A percentile compares a stretch with the other conserved stretches of the same genome.
These are phyloP conservation scores for Lepidocolaptes lacrymiger DNA, from an alignment of 2,797 vertebrate species.

Conservation along the genomic window DNA sequence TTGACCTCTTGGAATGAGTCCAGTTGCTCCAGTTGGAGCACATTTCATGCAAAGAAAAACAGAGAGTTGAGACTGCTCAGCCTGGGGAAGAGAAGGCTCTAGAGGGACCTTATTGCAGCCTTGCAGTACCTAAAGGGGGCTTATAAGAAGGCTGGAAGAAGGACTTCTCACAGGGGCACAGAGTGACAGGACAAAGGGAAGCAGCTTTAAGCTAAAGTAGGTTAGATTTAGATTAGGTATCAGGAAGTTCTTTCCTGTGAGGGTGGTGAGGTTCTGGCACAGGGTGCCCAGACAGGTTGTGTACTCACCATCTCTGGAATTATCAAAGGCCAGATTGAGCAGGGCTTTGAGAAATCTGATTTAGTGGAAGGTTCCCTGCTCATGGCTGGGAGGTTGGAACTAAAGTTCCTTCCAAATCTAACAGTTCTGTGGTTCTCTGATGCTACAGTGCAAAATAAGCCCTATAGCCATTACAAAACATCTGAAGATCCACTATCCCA, in stretches of 20 bases:
- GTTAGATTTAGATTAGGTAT: not conserved
- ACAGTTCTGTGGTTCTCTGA: not conserved
- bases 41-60: not conserved
- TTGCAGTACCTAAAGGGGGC: not conserved
- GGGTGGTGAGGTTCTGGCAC: not conserved
- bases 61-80: not conserved
- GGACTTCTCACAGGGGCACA: not conserved
- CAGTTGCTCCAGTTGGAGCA: not conserved
- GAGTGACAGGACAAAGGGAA: not conserved
- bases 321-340: not conserved
- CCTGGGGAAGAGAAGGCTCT: not conserved
- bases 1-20: not conserved
- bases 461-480: not conserved
- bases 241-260: not conserved
- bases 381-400: not conserved
- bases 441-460: not conserved
- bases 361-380: not conserved
- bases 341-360: not conserved
- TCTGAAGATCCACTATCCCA: not conserved
- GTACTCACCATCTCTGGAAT: not conserved
- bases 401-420: accelerated
- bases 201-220: not conserved
- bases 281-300: not conserved
- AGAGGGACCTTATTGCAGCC: not conserved
- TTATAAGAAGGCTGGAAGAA: not conserved